These are phyloP conservation scores for Tinea trinotella DNA, from an alignment of 2,888 invertebrate genomes.

Conservation along the genomic window DNA sequence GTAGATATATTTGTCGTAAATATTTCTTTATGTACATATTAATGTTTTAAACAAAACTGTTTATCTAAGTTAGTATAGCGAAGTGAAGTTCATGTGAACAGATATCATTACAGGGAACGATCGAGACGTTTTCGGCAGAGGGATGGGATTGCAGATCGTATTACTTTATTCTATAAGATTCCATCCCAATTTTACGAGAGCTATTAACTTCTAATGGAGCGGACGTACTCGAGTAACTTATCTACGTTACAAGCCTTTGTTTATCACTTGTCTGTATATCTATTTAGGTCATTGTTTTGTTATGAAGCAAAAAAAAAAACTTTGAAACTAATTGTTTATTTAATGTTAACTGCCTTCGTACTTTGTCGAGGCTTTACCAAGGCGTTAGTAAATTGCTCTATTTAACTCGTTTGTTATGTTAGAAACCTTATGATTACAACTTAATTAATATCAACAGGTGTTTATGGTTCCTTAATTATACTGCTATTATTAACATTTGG, in stretches of 20 bases:
- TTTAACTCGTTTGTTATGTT: not conserved
- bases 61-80: no score
- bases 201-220: not conserved
- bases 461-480: not conserved
- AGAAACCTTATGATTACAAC: not conserved
- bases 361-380: slow-evolving; percentile 1
- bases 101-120: not conserved
- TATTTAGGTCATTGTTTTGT: slow-evolving; percentile 1
- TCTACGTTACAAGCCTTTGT: not conserved
- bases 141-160: not conserved
- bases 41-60: no score
- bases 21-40: not conserved
- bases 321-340: not conserved
- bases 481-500: not conserved
- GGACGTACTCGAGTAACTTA: not conserved
- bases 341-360: slow-evolving; percentile 1
- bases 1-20: not conserved
- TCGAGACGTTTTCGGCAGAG: not conserved
- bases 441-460: not conserved
- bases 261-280: not conserved
- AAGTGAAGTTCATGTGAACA: no score
- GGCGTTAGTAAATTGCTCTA: slow-evolving; percentile 4
- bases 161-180: not conserved
- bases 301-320: not conserved
- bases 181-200: not conserved